phyloP scores from a whole-genome alignment of 2,888 invertebrate genomes.

The Punctoribates punctum region DNA sequence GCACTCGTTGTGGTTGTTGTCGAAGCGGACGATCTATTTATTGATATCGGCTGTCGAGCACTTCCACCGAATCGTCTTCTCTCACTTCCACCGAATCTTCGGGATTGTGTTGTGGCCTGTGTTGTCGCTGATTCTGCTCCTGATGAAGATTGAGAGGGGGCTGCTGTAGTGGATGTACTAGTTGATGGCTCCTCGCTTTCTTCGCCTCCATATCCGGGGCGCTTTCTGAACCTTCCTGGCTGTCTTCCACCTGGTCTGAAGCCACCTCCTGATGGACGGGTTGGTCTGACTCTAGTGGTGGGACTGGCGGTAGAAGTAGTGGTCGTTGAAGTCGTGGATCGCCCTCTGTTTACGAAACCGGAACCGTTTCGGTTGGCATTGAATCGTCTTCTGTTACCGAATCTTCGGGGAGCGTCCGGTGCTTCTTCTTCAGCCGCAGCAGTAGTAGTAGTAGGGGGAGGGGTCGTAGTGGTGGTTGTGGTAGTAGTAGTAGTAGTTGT shows the following conservation, averaged over 20 bases:
- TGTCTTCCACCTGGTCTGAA: background rate
- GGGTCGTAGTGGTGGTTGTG: conserved; percentile 3
- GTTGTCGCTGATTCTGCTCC: background rate
- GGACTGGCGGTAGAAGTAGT: conserved; percentile 33
- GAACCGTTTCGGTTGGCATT: background rate
- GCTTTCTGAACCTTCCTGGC: conserved; percentile 7
- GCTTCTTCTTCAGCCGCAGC: background rate
- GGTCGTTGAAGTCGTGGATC: conserved; percentile 39
- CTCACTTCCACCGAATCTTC: background rate
- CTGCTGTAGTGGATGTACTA: background rate
- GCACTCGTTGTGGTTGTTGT: conserved; percentile 6
- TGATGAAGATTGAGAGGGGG: background rate
- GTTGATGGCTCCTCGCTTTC: background rate
- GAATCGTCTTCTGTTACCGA: conserved; percentile 35
- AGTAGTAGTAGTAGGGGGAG: background rate
- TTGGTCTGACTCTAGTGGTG: background rate
- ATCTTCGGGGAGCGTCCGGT: conserved; percentile 32
- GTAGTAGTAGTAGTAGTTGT: conserved; percentile 34
- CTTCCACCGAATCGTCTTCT: background rate
- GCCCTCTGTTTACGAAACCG: conserved; percentile 13
- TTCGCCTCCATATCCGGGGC: background rate
- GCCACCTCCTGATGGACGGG: background rate
- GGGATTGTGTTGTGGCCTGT: background rate
- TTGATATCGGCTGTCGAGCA: conserved; percentile 11
- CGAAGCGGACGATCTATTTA: background rate